Evolutionary conservation across 2,797 vertebrate genomes (phyloP).

Genomic region (Hemitrygon akajei): DNA sequence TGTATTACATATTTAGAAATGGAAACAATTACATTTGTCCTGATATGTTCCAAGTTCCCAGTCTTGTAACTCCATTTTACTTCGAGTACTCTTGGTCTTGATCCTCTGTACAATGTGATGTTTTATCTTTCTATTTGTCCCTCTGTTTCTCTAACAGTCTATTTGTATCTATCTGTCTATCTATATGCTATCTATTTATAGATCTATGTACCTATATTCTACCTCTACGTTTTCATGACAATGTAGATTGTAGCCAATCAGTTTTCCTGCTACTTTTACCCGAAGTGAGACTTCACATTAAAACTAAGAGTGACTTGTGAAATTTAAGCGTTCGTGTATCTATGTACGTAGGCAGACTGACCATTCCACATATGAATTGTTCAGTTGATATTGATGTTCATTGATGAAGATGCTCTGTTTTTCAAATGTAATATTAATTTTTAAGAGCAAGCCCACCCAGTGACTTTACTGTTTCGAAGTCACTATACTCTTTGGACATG

Average conservation of each 20-base stretch:
- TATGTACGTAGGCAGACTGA: slow-evolving; percentile 71
- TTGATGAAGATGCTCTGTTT: slow-evolving; percentile 64
- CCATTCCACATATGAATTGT: slow-evolving; percentile 72
- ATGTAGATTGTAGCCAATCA: neutral
- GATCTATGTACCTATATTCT: too few relatives aligned
- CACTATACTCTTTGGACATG: neutral
- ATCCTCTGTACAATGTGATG: neutral
- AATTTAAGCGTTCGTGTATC: slow-evolving; percentile 66
- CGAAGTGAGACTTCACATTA: slow-evolving; percentile 75
- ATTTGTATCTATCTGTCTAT: too few relatives aligned
- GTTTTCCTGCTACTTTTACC: slow-evolving; percentile 69
- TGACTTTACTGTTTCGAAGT: neutral
- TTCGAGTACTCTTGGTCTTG: neutral
- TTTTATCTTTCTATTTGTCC: too few relatives aligned
- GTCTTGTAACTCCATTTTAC: neutral
- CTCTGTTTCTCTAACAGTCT: too few relatives aligned
- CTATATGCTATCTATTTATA: too few relatives aligned
- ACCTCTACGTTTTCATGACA: too few relatives aligned
- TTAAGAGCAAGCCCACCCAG: slow-evolving; percentile 57
- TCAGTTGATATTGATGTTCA: slow-evolving; percentile 60
- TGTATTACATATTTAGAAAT: neutral
- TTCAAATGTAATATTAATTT: slow-evolving; percentile 58
- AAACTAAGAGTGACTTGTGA: slow-evolving; percentile 69
- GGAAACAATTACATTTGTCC: neutral
- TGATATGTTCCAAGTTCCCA: too few relatives aligned